Evolutionary conservation across 2,113 vertebrate genomes (phyloP), one percentile per base, ranked within the genome.

Genomic region (Aldabrachelys gigantea): DNA sequence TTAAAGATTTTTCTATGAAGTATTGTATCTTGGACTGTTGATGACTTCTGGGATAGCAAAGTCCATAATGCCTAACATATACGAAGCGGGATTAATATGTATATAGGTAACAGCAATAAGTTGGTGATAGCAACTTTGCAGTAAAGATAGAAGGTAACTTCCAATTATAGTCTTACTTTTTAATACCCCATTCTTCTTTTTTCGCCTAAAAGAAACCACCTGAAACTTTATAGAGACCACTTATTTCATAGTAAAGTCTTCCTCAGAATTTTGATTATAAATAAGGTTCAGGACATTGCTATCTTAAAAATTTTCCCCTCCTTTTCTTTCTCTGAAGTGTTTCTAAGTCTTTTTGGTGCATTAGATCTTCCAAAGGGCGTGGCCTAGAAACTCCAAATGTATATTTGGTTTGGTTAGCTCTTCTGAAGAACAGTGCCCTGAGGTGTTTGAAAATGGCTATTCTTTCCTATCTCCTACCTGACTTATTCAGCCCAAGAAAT

Each of bases 341-440:
- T n/a, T 8, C 65, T 47, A 10, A 3, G 38, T 29, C 52, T 19
- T 2, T 31, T 8, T 27, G 5, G 0, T 11, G 5, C 54, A 81
- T 84, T 5, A 2, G 22, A 1, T 31, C 84, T 72, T 9, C 65
- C 21, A 1, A 0, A 5, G 89, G 24, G 2, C 8, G 47, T 80
- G 24, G 65, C 44, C 16, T 89, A 56, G 31, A 53, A 82, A 24
- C 19, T 86, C 24, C 80, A 16, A 7, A 16, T 57, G 0, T 56
- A 0, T 1, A 0, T 89, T 49, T 62, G 44, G 3, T 53, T 85
- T 83, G 69, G 13, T 38, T 57, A 50, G 1, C 10, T 78, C 53
- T 85, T 72, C 22, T 1, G 1, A 72, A 79, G n/a, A 72, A 4
- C 17, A 10, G 35, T 21, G 19, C 65, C 52, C n/a, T 44, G 8